Conservation (phyloP, 2,113 vertebrate species). For the Brienomyrus longianalis region DNA sequence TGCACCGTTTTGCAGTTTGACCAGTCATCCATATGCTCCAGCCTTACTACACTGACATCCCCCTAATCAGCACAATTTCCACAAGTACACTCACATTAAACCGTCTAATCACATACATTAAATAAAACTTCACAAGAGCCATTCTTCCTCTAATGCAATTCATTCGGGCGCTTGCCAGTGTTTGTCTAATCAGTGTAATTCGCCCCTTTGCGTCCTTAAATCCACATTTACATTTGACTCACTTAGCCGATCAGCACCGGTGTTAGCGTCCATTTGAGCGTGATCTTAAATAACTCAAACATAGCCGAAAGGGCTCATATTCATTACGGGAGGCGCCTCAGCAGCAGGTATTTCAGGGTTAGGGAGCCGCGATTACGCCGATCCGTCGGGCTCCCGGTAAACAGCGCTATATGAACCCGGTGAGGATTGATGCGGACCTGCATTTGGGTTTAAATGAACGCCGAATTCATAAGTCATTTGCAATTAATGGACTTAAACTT, state of each 20-base stretch:
- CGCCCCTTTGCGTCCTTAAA: background rate
- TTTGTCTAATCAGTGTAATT: constrained; percentile 4
- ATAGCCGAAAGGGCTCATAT: background rate
- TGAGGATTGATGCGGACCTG: background rate
- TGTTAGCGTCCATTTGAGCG: background rate
- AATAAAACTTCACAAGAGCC: background rate
- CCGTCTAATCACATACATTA: background rate
- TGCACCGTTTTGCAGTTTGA: background rate
- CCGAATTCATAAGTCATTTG: background rate
- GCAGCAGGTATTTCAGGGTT: background rate
- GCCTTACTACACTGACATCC: background rate
- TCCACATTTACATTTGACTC: background rate
- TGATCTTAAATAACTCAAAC: background rate
- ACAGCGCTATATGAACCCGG: background rate
- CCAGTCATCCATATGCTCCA: background rate
- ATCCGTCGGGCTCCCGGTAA: background rate
- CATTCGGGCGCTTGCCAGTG: background rate
- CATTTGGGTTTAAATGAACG: background rate
- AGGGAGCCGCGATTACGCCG: background rate
- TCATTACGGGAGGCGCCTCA: background rate
- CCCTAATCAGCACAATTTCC: background rate
- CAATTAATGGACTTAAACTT: background rate
- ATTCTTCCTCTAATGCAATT: background rate
- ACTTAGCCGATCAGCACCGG: background rate
- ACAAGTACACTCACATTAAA: background rate